Evolutionary conservation across 1,140 invertebrate species (phyloP).

Genomic region (Potamilus streckersoni): DNA sequence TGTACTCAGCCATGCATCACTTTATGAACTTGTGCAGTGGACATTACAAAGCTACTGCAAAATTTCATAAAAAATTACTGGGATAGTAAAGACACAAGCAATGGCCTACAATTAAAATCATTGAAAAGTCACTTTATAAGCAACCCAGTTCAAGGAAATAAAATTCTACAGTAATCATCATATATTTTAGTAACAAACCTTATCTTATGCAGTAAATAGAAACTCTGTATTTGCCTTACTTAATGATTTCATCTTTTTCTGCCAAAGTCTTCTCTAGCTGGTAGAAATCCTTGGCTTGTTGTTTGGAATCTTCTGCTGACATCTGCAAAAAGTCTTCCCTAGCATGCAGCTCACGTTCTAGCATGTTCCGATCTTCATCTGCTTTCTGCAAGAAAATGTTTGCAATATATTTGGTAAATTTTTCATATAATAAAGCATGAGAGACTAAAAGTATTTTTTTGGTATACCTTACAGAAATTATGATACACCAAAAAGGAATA

Average conservation of each 20-base stretch:
- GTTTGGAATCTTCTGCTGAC: slow-evolving; percentile 43
- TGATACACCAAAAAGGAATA: neutral
- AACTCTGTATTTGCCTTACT: slow-evolving; percentile 35
- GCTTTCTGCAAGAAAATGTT: slow-evolving; percentile 37
- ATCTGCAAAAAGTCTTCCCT: slow-evolving; percentile 44
- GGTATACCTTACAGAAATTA: neutral
- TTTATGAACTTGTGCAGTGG: no score
- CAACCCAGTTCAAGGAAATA: neutral
- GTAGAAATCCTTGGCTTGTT: slow-evolving; percentile 36
- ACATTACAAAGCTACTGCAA: no score
- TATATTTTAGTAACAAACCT: neutral
- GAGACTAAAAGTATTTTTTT: neutral
- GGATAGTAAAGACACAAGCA: no score
- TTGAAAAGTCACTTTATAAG: neutral
- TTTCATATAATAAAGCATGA: neutral
- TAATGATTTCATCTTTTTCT: slow-evolving; percentile 56
- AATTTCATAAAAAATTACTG: neutral
- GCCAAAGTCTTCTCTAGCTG: slow-evolving; percentile 44
- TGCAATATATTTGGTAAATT: neutral
- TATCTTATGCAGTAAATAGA: neutral
- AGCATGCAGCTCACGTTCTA: slow-evolving; percentile 39
- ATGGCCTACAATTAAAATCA: neutral
- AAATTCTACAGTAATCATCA: neutral
- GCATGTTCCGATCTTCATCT: slow-evolving; percentile 47
- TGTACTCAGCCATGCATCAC: no score